Base-by-base conservation (phyloP, 2,113 vertebrate genomes). In the Ia io region DNA sequence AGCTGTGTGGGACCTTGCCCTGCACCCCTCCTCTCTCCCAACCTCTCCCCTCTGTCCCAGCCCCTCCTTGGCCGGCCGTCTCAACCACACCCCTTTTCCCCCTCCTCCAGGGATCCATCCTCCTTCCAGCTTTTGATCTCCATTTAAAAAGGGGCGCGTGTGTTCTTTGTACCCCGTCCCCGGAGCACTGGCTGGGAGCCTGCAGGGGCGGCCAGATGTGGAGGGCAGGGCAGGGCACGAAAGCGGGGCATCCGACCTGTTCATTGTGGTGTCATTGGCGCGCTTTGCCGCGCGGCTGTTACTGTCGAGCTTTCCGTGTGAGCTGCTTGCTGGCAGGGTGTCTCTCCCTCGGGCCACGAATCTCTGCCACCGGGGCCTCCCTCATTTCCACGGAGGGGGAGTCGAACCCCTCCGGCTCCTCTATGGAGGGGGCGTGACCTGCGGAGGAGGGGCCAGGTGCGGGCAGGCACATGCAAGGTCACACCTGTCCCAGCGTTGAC, bases 331-430 rank as follows among this genome's bases (percentile, higher is more conserved):
- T 96, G 91, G 91, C 95, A 93, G 95, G 92, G 51, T 63, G 92
- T 86, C 91, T 97, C 82, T 84, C 91, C 97, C 96, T 93, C 56
- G 2, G 96, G 97, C 87, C 7, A 4, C 79, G 96, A 74, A 90
- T 95, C 94, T 96, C 95, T 86, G 76, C 93, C 96, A 95, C 87
- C 84, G 83, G 88, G 89, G 35, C 96, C 87, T 92, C 94, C 97
- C 97, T 96, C 96, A 94, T 96, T 78, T 88, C 86, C 94, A 89
- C 70, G 22, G 87, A 94, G 88, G 84, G 88, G 92, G 93, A 93
- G 94, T 90, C 95, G 96, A 92, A 74, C 83, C 92, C 93, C 87
- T 90, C 97, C 97, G 98, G 97, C 83, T 91, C 82, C 71, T 93
- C 85, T 73, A 14, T 47, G 93, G 86, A 95, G 94, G 44, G 44